Evolutionary conservation across 2,797 vertebrate species (phyloP), one percentile per base, ranked within the genome.

Genomic region (Diceros bicornis): DNA sequence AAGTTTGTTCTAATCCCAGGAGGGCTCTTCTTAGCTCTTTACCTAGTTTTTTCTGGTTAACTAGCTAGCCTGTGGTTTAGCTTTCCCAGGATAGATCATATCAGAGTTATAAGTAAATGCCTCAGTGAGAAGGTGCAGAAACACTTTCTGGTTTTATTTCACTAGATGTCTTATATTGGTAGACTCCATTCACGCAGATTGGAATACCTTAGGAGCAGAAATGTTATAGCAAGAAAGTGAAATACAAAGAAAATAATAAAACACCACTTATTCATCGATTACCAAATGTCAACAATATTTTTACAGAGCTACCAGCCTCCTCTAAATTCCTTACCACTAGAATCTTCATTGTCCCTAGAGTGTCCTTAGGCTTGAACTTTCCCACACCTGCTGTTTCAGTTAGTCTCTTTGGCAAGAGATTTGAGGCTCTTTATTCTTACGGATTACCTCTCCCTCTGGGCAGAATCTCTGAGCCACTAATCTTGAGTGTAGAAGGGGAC

Each of bases 11-110:
- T 74, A 66, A 17, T 50, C 8, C 7, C 1, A 66, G n/a, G 44
- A 78, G 7, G 13, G 8, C 32, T 72, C 3, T 50, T 59, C 75
- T 25, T 34, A 14, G 18, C 17, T 88, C 27, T 93, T 59, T n/a
- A 27, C 20, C 44, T 85, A 27, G n/a, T 87, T 97, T 14, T 77
- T 68, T 95, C 10, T 95, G 81, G 37, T 87, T 77, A 96, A 52
- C 59, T 64, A 9, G 41, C 29, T 68, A 87, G 29, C 12, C 9
- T 50, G 0, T 44, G 41, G 32, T 25, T 64, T 44, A 50, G n/a
- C 41, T 57, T 88, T 92, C 41, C 25, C 71, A 68, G 59, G 6
- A 59, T n/a, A 69, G 77, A 89, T 14, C n/a, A 47, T 25, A 50
- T 82, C 25, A 50, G 75, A 64, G 21, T 75, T 41, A 18, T 10